A percentile compares a stretch with the other conserved stretches of the same genome.
phyloP scores from a whole-genome alignment of 2,888 invertebrate species.

The Tupiocoris notatus region DNA sequence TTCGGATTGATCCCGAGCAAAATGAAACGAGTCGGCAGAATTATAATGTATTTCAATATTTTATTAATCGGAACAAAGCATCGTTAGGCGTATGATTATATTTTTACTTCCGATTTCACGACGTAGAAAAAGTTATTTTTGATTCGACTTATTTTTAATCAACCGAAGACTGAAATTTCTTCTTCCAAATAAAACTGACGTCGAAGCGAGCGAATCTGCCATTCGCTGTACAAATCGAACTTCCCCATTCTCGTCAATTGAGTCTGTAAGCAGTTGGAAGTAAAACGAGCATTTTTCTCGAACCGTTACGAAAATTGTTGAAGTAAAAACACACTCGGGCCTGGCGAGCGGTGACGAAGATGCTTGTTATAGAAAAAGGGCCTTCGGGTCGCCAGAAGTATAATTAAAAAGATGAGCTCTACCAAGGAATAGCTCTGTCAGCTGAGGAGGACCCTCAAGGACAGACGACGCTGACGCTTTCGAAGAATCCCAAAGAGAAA shows the following conservation, averaged over 20 bases:
- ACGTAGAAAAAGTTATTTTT: too few species aligned
- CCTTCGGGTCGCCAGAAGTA: slow-evolving; percentile 14
- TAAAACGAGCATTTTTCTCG: background rate
- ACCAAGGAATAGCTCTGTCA: slow-evolving; percentile 23
- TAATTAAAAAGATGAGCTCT: slow-evolving; percentile 30
- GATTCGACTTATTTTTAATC: too few species aligned
- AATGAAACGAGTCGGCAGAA: too few species aligned
- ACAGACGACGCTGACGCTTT: slow-evolving; percentile 9
- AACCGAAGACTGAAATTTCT: too few species aligned
- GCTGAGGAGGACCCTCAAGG: slow-evolving; percentile 9
- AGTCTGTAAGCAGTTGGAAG: background rate
- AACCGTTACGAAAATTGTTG: slow-evolving; percentile 13
- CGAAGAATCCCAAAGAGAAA: slow-evolving; percentile 15
- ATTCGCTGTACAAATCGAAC: background rate
- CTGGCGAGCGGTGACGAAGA: background rate
- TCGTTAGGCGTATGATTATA: too few species aligned
- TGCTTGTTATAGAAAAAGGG: slow-evolving; percentile 1
- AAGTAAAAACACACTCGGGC: slow-evolving; percentile 13
- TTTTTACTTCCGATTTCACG: too few species aligned
- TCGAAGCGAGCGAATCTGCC: background rate
- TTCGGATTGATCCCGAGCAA: too few species aligned
- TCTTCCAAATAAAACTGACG: too few species aligned
- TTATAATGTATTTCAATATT: too few species aligned
- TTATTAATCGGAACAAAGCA: too few species aligned
- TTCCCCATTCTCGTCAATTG: background rate